Conservation (phyloP, 2,113 vertebrate species). For the Urocynchramus pylzowi region DNA sequence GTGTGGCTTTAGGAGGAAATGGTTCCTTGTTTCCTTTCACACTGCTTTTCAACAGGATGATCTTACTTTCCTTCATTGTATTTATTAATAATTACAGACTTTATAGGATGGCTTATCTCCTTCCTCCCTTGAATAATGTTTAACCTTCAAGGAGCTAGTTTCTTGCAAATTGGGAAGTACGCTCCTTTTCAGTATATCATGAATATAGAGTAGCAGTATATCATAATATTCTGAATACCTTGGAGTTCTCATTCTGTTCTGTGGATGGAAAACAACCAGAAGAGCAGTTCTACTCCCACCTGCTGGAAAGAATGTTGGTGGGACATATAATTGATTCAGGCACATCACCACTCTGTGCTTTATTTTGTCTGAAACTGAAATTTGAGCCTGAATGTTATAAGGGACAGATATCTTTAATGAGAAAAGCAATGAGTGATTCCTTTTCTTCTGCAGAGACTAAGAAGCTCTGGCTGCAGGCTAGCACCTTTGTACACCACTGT, state of each 20-base stretch:
- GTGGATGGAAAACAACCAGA: background rate
- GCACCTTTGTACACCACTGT: background rate
- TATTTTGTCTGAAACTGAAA: background rate
- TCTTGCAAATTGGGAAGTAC: background rate
- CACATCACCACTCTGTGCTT: background rate
- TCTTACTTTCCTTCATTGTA: slow-evolving; percentile 32
- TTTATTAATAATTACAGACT: slow-evolving; percentile 25
- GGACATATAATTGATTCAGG: background rate
- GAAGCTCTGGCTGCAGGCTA: background rate
- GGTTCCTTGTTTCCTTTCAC: slow-evolving; percentile 10
- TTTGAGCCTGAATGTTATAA: background rate
- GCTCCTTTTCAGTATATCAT: background rate
- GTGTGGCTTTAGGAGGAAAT: slow-evolving; percentile 19
- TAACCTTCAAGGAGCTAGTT: background rate
- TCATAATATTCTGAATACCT: background rate
- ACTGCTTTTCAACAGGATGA: slow-evolving; percentile 12
- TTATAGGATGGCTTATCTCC: background rate
- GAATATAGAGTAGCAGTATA: background rate
- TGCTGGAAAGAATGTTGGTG: background rate
- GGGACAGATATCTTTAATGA: background rate
- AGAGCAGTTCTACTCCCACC: background rate
- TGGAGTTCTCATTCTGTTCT: background rate
- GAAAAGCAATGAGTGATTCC: background rate
- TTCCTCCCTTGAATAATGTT: background rate
- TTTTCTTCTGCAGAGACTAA: background rate